phyloP scores from a whole-genome alignment of 2,113 vertebrate genomes.

The Globicephala melas region DNA sequence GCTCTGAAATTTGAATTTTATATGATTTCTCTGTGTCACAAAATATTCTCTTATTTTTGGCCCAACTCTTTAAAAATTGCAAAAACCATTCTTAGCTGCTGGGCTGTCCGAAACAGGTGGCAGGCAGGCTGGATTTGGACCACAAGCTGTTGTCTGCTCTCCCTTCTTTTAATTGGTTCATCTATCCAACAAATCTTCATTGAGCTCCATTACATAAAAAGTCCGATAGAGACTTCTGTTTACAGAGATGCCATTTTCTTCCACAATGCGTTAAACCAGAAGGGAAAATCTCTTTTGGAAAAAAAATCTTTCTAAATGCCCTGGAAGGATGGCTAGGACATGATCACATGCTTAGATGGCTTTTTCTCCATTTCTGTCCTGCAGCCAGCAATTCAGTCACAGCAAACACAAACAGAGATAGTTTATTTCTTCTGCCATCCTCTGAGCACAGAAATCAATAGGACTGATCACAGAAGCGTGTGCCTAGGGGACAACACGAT shows the following conservation, averaged over 20 bases:
- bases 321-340: conserved; percentile 45
- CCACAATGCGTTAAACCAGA: neutral
- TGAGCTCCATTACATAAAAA: neutral
- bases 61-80: neutral
- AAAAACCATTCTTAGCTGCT: conserved; percentile 5
- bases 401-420: neutral
- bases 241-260: conserved; percentile 32
- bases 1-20: conserved; percentile 35
- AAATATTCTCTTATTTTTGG: neutral
- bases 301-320: conserved; percentile 40
- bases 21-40: neutral
- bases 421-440: conserved; percentile 31
- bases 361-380: neutral
- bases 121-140: neutral
- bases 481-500: conserved; percentile 32
- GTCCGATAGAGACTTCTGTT: neutral
- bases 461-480: conserved; percentile 3
- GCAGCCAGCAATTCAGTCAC: neutral
- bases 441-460: conserved; percentile 10
- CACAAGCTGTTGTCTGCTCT: neutral
- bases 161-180: neutral
- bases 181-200: neutral
- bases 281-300: neutral
- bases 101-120: neutral
- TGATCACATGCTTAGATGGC: conserved; percentile 43